A percentile compares a stretch with the other conserved stretches of the same genome.
Conservation (phyloP, 2,888 invertebrate genomes). For the Eilema griseolum region DNA sequence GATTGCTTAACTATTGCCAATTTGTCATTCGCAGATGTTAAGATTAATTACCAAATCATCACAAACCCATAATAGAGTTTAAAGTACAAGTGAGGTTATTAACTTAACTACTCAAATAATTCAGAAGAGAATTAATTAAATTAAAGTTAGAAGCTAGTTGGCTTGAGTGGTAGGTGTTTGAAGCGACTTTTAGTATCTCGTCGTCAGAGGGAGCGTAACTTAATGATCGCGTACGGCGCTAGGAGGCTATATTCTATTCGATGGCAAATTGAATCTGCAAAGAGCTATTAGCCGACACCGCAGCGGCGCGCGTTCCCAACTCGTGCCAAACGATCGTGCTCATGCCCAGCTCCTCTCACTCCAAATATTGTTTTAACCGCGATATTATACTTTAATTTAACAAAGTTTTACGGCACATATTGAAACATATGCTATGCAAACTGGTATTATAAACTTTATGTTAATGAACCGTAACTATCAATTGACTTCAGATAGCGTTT, state of each 20-base stretch:
- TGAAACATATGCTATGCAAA: not conserved
- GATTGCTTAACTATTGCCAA: not conserved
- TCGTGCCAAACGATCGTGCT: slow-evolving; percentile 76
- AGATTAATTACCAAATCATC: not conserved
- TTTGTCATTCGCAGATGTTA: not conserved
- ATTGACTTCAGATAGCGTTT: slow-evolving; percentile 39
- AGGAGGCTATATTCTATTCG: slow-evolving; percentile 81
- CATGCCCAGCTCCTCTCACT: slow-evolving; percentile 65
- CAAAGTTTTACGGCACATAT: slow-evolving; percentile 36
- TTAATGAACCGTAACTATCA: slow-evolving; percentile 38
- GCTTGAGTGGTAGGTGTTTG: slow-evolving; percentile 64
- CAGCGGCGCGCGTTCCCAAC: slow-evolving; percentile 69
- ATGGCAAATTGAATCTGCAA: slow-evolving; percentile 84
- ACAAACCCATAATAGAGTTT: slow-evolving; percentile 24
- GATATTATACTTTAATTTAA: slow-evolving; percentile 58
- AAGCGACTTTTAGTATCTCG: slow-evolving; percentile 67
- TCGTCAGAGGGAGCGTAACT: slow-evolving; percentile 73
- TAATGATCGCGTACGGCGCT: slow-evolving; percentile 80
- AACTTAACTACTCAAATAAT: slow-evolving; percentile 51
- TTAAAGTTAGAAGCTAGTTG: slow-evolving; percentile 59
- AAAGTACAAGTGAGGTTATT: slow-evolving; percentile 45
- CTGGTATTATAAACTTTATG: slow-evolving; percentile 21
- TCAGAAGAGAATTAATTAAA: slow-evolving; percentile 56
- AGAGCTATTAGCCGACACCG: slow-evolving; percentile 84
- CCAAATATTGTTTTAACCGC: slow-evolving; percentile 69